A percentile compares a stretch with the other conserved stretches of the same genome.
Evolutionary conservation across 2,797 vertebrate species (phyloP).

Genomic region (Monodelphis domestica): DNA sequence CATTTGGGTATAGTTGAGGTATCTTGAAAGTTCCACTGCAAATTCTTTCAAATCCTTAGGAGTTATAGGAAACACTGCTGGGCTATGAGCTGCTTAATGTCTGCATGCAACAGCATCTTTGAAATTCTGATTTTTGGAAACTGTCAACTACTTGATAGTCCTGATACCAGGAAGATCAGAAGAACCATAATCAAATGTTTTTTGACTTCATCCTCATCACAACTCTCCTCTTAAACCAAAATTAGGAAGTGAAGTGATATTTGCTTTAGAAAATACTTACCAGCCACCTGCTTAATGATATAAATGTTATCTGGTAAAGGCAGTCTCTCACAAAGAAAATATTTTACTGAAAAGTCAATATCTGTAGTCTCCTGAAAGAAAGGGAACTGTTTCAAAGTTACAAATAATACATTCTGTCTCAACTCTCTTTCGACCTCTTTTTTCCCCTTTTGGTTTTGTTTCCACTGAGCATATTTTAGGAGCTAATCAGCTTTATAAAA

Average conservation of each 20-base stretch:
- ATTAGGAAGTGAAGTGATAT: conserved; percentile 78
- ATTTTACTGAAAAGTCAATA: conserved; percentile 78
- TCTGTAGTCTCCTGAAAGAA: conserved; percentile 75
- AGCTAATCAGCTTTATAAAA: conserved; percentile 86
- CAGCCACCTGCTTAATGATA: conserved; percentile 75
- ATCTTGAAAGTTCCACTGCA: conserved; percentile 70
- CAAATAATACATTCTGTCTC: conserved; percentile 76
- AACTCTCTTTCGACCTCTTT: conserved; percentile 73
- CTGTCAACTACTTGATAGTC: conserved; percentile 58
- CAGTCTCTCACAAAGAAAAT: conserved; percentile 70
- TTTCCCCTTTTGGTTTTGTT: conserved; percentile 77
- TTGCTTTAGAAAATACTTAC: conserved; percentile 75
- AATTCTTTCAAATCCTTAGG: conserved; percentile 73
- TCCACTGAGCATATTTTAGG: conserved; percentile 85
- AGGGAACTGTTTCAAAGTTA: conserved; percentile 76
- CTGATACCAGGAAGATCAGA: conserved; percentile 36
- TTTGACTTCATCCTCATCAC: conserved; percentile 70
- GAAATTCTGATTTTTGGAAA: conserved; percentile 67
- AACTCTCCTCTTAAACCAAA: conserved; percentile 72
- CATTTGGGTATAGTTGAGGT: conserved; percentile 69
- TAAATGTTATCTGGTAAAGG: conserved; percentile 71
- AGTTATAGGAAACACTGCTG: conserved; percentile 65
- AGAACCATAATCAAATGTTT: conserved; percentile 73
- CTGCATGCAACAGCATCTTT: conserved; percentile 52
- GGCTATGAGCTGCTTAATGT: conserved; percentile 66